Conservation (phyloP, 2,797 vertebrate genomes). For the Phalanger gymnotis region DNA sequence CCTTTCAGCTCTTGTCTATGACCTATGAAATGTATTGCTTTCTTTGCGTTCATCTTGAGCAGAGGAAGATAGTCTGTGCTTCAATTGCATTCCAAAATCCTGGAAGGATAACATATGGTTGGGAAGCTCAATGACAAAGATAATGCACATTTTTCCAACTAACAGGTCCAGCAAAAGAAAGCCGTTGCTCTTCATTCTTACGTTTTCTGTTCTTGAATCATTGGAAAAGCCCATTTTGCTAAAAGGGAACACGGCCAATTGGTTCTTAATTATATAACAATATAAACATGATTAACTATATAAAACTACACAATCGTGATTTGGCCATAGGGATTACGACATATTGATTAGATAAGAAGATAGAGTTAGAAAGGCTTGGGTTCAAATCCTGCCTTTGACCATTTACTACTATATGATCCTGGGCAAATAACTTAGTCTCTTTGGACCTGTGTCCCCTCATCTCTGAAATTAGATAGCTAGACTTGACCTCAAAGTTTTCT, state of each 20-base stretch:
- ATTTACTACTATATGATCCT: neutral
- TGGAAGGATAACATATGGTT: neutral
- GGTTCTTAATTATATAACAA: neutral
- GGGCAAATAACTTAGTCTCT: neutral
- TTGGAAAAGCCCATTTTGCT: neutral
- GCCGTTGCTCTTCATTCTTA: conserved; percentile 15
- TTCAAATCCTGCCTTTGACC: neutral
- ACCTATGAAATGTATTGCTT: neutral
- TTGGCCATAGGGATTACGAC: neutral
- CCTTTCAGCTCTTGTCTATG: neutral
- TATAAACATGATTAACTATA: neutral
- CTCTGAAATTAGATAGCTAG: neutral
- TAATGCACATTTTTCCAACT: neutral
- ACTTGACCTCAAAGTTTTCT: neutral
- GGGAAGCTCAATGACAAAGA: neutral
- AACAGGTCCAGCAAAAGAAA: neutral
- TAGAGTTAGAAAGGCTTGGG: neutral
- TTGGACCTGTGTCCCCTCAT: neutral
- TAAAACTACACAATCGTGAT: neutral
- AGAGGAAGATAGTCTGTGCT: neutral
- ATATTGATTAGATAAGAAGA: neutral
- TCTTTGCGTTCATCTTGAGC: neutral
- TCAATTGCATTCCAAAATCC: neutral
- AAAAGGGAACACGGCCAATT: conserved; percentile 12
- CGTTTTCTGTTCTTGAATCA: neutral